phyloP scores from a whole-genome alignment of 1,140 invertebrate genomes.

The Physella acuta region DNA sequence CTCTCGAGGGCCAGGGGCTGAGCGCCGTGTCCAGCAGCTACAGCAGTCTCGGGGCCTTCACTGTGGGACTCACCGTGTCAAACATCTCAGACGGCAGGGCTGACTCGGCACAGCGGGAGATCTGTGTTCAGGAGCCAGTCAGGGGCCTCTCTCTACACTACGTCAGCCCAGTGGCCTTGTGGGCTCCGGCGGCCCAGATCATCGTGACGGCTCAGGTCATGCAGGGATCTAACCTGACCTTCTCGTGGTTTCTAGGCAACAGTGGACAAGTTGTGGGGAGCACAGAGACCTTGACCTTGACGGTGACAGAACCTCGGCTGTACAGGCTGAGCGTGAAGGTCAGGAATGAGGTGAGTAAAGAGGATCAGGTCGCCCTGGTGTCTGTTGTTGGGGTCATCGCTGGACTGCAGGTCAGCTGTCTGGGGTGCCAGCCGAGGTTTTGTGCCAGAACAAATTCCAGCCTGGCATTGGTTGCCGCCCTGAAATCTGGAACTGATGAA shows the following conservation, averaged over 20 bases:
- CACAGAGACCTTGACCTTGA: constrained; percentile 15
- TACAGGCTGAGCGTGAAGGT: constrained; percentile 35
- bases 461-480: constrained; percentile 18
- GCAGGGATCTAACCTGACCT: constrained; percentile 27
- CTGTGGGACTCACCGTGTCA: constrained; percentile 26
- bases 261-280: not conserved
- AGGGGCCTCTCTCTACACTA: constrained; percentile 23
- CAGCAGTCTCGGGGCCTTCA: constrained; percentile 22
- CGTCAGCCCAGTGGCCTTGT: constrained; percentile 8
- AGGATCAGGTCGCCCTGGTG: constrained; percentile 16
- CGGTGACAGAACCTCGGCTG: constrained; percentile 16
- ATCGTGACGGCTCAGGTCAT: constrained; percentile 14
- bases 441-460: constrained; percentile 25
- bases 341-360: constrained; percentile 36
- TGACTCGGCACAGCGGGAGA: not conserved
- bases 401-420: constrained; percentile 31
- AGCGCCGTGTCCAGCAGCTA: constrained; percentile 16
- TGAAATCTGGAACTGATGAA: constrained; percentile 23
- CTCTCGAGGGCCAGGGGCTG: not conserved
- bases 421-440: constrained; percentile 16
- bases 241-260: constrained; percentile 28
- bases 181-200: constrained; percentile 4
- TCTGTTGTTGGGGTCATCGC: constrained; percentile 32
- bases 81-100: not conserved
- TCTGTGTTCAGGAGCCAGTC: constrained; percentile 30